A percentile compares a stretch with the other conserved stretches of the same genome.
phyloP scores from a whole-genome alignment of 2,113 vertebrate genomes.

The Piliocolobus tephrosceles region DNA sequence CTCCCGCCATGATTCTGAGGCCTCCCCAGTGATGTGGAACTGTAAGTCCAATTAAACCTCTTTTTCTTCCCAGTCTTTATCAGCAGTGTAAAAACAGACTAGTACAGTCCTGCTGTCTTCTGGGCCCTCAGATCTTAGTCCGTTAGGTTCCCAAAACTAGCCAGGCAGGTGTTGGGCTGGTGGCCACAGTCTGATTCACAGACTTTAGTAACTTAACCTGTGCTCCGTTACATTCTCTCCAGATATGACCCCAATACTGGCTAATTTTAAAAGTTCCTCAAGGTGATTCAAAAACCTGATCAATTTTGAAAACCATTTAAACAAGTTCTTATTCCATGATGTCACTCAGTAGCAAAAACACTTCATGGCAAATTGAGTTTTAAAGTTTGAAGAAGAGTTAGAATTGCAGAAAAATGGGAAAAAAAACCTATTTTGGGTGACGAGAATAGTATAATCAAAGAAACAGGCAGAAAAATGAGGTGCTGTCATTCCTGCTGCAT shows the following conservation, averaged over 20 bases:
- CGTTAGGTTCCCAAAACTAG: neutral
- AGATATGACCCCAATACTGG: neutral
- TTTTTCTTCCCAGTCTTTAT: too few species aligned
- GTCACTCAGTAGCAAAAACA: constrained; percentile 44
- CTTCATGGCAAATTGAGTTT: constrained; percentile 59
- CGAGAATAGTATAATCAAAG: neutral
- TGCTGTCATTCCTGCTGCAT: neutral
- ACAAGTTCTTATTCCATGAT: constrained; percentile 32
- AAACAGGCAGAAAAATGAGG: constrained; percentile 8
- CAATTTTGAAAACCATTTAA: constrained; percentile 50
- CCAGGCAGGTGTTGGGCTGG: neutral
- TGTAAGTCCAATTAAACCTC: too few species aligned
- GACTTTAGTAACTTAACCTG: neutral
- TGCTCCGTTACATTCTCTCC: neutral
- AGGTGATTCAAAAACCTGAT: constrained; percentile 41
- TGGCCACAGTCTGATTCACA: neutral
- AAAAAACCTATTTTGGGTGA: neutral
- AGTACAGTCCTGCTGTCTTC: neutral
- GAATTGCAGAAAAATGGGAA: neutral
- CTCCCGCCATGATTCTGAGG: too few species aligned
- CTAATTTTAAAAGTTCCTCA: constrained; percentile 55
- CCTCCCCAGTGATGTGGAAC: too few species aligned
- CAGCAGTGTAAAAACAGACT: too few species aligned
- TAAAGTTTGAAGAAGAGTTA: constrained; percentile 15
- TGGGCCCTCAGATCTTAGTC: neutral